These are phyloP conservation scores for Acanthosoma haemorrhoidale DNA, from an alignment of 2,888 invertebrate species.

Conservation along the genomic window DNA sequence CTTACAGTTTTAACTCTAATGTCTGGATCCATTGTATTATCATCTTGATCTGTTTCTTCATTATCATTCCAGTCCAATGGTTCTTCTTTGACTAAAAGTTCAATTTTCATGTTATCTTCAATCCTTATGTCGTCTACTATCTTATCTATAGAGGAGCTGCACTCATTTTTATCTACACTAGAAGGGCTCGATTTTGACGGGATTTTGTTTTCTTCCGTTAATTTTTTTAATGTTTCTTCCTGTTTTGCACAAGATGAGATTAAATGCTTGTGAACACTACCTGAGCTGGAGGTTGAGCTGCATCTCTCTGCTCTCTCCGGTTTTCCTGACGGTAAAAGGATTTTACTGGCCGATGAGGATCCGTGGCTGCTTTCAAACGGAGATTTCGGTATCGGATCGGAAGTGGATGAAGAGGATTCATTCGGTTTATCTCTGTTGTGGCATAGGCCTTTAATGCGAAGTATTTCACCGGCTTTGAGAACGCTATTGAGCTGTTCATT, in stretches of 20 bases:
- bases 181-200: not conserved
- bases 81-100: constrained; percentile 54
- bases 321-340: not conserved
- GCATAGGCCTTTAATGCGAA: constrained; percentile 76
- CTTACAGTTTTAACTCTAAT: constrained; percentile 26
- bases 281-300: constrained; percentile 5
- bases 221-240: not conserved
- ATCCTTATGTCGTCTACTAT: constrained; percentile 32
- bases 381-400: constrained; percentile 5
- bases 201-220: not conserved
- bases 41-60: constrained; percentile 50
- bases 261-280: constrained; percentile 19
- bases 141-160: not conserved
- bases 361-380: not conserved
- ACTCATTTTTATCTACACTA: not conserved
- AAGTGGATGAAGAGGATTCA: constrained; percentile 40
- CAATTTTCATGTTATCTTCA: constrained; percentile 40
- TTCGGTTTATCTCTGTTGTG: constrained; percentile 52
- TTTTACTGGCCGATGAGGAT: not conserved
- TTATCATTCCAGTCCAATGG: constrained; percentile 68
- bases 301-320: constrained; percentile 10
- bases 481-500: constrained; percentile 78
- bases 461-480: constrained; percentile 71
- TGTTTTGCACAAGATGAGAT: not conserved
- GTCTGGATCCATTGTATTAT: constrained; percentile 46